Evolutionary conservation across 2,888 invertebrate species (phyloP), one percentile per base, ranked within the genome.

Genomic region (Neria commutata): DNA sequence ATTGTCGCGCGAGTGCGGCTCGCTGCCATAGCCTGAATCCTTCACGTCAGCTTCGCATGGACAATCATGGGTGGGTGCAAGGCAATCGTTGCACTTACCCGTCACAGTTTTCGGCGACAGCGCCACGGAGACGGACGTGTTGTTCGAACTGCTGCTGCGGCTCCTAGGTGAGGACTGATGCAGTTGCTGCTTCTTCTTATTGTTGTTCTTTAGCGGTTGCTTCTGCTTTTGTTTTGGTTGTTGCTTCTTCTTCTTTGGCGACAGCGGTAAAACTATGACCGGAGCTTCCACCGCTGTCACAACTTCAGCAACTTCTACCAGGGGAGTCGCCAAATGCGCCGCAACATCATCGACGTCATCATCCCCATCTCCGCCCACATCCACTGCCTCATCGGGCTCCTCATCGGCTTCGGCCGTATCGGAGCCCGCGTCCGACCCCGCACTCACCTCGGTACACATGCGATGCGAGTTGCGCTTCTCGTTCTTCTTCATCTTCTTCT

Each of bases 21-120:
- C 94, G 11, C 94, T 94, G 19, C 92, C 92, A 79, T 94, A 95
- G 40, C 94, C 94, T 73, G 91, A 92, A 83, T 95, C 95, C 78
- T 78, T 72, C 21, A 82, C 79, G 68, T 84, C 85, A 64, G 83
- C 84, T 62, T 85, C 85, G 72, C 87, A 87, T 48, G 85, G 79
- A 67, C 80, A 81, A 61, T 77, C 70, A 2, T 70, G 68, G 25
- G 71, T 70, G 26, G 76, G 66, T 11, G 68, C 70, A 63, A 74
- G 62, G 51, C 78, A 77, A 54, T 78, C 79, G 61, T 71, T 70
- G 58, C 78, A 79, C 61, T 80, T 78, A 21, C 19, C 21, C 8
- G 21, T 14, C 14, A 19, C 42, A 19, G 14, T 4, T 14, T 4
- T 5, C 5, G 21, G 17, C 6, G 37, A 37, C 42, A 37, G 21